Conservation (phyloP, 2,888 invertebrate species). For the Sepiola atlantica region DNA sequence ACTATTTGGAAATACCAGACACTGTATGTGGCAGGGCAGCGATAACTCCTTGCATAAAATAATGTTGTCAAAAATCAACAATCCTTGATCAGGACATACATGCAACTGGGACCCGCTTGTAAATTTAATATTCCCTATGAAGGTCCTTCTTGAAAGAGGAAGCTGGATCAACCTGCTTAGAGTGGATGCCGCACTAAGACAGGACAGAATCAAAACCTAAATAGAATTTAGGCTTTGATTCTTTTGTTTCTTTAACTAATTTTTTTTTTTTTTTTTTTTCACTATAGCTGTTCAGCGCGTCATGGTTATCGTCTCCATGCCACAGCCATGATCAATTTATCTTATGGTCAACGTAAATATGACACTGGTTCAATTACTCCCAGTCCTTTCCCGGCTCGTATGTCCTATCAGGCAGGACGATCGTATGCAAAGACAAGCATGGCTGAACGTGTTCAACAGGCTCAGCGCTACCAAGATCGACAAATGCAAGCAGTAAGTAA, state of each 20-base stretch:
- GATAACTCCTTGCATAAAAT: too few species aligned
- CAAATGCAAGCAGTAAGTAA: neutral
- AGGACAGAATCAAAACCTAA: too few species aligned
- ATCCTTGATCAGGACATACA: too few species aligned
- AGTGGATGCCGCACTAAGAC: too few species aligned
- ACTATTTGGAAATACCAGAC: too few species aligned
- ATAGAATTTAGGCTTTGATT: neutral
- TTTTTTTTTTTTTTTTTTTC: neutral
- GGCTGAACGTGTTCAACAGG: neutral
- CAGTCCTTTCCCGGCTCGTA: slow-evolving; percentile 32
- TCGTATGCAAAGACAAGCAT: neutral
- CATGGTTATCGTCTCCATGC: neutral
- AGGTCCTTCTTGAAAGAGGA: too few species aligned
- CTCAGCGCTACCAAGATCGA: neutral
- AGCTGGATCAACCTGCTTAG: too few species aligned
- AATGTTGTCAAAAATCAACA: too few species aligned
- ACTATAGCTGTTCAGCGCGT: neutral
- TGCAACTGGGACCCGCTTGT: too few species aligned
- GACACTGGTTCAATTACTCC: slow-evolving; percentile 50
- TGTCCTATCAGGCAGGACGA: neutral
- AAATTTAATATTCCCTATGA: too few species aligned
- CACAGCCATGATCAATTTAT: slow-evolving; percentile 78
- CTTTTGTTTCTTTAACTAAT: neutral
- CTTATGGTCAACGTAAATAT: slow-evolving; percentile 77
- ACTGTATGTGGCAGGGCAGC: too few species aligned